Conservation (phyloP, 2,113 vertebrate genomes). For the Vidua chalybeata region DNA sequence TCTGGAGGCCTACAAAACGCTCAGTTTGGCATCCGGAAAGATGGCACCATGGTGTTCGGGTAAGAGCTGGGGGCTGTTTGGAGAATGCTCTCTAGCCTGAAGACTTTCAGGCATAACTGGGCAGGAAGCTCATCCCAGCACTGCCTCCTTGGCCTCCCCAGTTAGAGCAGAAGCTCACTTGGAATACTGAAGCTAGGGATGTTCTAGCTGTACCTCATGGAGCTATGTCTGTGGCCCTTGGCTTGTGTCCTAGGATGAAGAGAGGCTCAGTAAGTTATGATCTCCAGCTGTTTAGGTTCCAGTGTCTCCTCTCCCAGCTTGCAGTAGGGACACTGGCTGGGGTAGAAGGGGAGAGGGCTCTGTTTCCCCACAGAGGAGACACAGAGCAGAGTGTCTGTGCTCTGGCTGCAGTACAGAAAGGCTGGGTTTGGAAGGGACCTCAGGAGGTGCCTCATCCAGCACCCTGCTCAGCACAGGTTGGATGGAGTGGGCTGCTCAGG, state of each 20-base stretch:
- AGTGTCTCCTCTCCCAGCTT: background rate
- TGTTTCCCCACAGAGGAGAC: background rate
- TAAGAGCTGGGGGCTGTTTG: slow-evolving; percentile 65
- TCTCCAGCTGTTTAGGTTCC: background rate
- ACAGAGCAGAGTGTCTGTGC: background rate
- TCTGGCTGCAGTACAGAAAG: background rate
- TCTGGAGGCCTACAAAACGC: slow-evolving; percentile 88
- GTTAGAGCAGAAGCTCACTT: background rate
- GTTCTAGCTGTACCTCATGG: background rate
- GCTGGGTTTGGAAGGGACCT: background rate
- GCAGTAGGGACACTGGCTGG: background rate
- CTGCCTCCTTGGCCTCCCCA: background rate
- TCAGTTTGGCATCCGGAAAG: slow-evolving; percentile 91
- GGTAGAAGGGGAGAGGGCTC: background rate
- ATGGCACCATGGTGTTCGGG: slow-evolving; percentile 93
- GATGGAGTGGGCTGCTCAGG: background rate
- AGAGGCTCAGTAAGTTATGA: background rate
- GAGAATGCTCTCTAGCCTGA: background rate
- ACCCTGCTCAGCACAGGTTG: background rate
- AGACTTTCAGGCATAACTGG: fast-evolving
- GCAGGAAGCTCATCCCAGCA: background rate
- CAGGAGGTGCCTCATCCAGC: background rate
- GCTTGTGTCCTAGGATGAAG: background rate
- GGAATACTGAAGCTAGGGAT: background rate
- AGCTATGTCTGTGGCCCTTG: background rate